Evolutionary conservation across 1,140 invertebrate species (phyloP).

Genomic region (Marisa cornuarietis): DNA sequence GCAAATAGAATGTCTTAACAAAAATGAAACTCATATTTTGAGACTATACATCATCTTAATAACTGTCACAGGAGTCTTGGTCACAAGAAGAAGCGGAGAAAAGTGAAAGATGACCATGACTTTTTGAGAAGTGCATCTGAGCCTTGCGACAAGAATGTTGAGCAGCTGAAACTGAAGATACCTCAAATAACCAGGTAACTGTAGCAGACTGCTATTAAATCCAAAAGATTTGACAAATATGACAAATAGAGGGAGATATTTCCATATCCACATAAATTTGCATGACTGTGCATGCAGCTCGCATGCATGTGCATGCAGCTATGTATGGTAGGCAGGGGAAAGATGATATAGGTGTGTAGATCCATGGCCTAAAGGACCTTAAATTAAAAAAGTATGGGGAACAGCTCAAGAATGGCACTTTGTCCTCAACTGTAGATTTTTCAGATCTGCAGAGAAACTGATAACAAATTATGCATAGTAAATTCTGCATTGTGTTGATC

Average conservation of each 20-base stretch:
- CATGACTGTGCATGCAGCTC: too few relatives aligned
- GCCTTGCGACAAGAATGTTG: constrained; percentile 22
- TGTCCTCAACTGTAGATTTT: too few relatives aligned
- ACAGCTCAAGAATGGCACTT: too few relatives aligned
- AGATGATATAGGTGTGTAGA: too few relatives aligned
- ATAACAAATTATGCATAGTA: too few relatives aligned
- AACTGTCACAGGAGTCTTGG: constrained; percentile 40
- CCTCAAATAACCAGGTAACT: constrained; percentile 33
- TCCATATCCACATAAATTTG: background rate
- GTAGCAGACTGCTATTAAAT: background rate
- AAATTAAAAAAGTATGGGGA: too few relatives aligned
- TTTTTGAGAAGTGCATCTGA: constrained; percentile 53
- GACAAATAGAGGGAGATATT: background rate
- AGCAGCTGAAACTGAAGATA: constrained; percentile 28
- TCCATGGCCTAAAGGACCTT: too few relatives aligned
- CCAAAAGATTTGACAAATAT: background rate
- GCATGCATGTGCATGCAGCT: too few relatives aligned
- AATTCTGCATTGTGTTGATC: too few relatives aligned
- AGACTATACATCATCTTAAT: constrained; percentile 7
- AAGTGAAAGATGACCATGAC: constrained; percentile 47
- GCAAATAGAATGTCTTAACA: background rate
- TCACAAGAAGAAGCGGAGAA: constrained; percentile 48
- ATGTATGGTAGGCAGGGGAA: too few relatives aligned
- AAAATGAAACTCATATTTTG: background rate
- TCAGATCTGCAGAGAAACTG: too few relatives aligned